A percentile compares a stretch with the other conserved stretches of the same genome.
Evolutionary conservation across 2,113 vertebrate genomes (phyloP).

Genomic region (Cheirogaleus medius): DNA sequence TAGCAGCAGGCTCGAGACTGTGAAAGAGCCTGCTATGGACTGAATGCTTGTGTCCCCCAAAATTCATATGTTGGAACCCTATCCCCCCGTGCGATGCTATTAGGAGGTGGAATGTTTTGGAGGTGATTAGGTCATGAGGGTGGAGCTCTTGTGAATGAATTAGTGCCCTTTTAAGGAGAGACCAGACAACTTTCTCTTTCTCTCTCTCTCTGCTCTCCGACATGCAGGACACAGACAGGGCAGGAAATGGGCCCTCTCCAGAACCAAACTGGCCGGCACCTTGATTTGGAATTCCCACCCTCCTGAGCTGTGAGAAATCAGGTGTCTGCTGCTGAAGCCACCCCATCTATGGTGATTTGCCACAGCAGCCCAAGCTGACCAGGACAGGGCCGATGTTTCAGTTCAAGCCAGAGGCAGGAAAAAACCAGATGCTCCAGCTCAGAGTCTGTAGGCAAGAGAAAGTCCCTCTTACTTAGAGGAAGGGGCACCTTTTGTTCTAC

Average conservation of each 20-base stretch:
- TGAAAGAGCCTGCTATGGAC: neutral
- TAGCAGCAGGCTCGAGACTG: neutral
- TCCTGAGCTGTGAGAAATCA: neutral
- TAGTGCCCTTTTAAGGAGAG: too few species aligned
- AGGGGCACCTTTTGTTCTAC: neutral
- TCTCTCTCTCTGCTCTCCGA: neutral
- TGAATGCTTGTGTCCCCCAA: neutral
- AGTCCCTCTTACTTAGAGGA: neutral
- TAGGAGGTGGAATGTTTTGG: neutral
- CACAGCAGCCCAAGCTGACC: rapidly evolving
- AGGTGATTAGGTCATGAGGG: neutral
- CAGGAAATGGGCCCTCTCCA: neutral
- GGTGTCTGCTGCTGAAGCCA: neutral
- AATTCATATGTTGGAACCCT: neutral
- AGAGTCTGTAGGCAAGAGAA: neutral
- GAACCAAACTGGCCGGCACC: neutral
- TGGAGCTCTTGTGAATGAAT: neutral
- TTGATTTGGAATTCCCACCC: neutral
- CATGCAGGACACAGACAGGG: neutral
- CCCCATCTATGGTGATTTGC: rapidly evolving
- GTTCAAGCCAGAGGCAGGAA: neutral
- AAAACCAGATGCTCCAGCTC: neutral
- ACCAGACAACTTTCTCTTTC: neutral
- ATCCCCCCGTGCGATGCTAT: neutral
- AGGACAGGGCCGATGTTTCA: neutral